Base-by-base conservation (phyloP, 92 coral and sea anemone species). In the Palythoa heliodiscus region DNA sequence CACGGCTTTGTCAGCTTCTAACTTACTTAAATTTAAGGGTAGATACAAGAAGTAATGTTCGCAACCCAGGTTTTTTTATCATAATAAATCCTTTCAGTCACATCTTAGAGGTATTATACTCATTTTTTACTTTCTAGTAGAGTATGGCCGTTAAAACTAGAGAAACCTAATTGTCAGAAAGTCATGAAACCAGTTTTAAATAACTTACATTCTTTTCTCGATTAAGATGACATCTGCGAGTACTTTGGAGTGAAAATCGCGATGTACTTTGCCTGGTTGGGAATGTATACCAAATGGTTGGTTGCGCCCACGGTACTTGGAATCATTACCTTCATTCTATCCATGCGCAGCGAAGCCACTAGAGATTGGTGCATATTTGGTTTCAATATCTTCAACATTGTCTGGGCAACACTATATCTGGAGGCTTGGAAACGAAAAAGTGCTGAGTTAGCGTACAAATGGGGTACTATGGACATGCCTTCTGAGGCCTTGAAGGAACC, bases 401-500 rank as follows among this genome's bases (percentile, higher is more conserved):
- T 97, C 47, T 97, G 99, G 99, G 99, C 99, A 11, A 97, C 99
- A 52, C 89, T 97, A 78, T 97, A 91, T 83, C 87, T 97, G 87
- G 99, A 97, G 91, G 99, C 99, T 85, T 97, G 99, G 99, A 97
- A 97, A 83, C 95, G 99, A 90, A 93, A 82, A 57, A 94, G 98
- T 76, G 99, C 99, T 1, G 99, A 97, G 86, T 93, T 97, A 37
- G 99, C 99, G 52, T 97, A 97, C 92, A 91, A 93, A 71, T 97
- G 99, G 99, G 99, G 99, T 2, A 97, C 99, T 1, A 78, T 97
- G 93, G 99, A 97, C 83, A 97, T 97, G 99, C 99, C 99, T 24
- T 93, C 95, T 57, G 99, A 97, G 75, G 93, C 93, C 20, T 87
- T 97, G 68, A 97, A 97, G 87, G 99, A 97, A 19, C 97, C 99